Base-by-base conservation (phyloP, 2,888 invertebrate genomes). In the Hirudinaria manillensis region DNA sequence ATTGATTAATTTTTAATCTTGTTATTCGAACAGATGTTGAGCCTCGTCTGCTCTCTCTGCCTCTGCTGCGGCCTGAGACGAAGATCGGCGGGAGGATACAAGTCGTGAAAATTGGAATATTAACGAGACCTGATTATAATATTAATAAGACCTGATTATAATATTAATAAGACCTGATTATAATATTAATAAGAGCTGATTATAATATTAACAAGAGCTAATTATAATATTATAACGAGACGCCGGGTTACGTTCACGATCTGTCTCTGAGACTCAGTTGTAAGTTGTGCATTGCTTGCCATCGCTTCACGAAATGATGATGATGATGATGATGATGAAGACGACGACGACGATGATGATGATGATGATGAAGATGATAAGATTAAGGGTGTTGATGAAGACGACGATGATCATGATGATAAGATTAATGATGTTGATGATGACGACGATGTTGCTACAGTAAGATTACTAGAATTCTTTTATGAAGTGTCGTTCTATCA, bases 81-180 rank as follows among this genome's bases (percentile, higher is more conserved):
- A 36, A 70, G 76, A 32, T 76, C 78, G 13, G 77, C 77, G 10
- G 79, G 79, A 21, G 79, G 79, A 34, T 79, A 78, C 76, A 79
- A 78, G 70, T 77, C 72, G 29, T 78, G 55, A 77, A 16, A 16
- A n/a, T n/a, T n/a, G n/a, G n/a, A n/a, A n/a, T n/a, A n/a, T n/a
- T n/a, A n/a, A n/a, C n/a, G n/a, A n/a, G n/a, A n/a, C n/a, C n/a
- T n/a, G n/a, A n/a, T n/a, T n/a, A n/a, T n/a, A n/a, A n/a, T n/a
- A n/a, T n/a, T n/a, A n/a, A n/a, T n/a, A n/a, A n/a, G n/a, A n/a
- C n/a, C n/a, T n/a, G n/a, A n/a, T n/a, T n/a, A n/a, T n/a, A n/a
- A n/a, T n/a, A n/a, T n/a, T n/a, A n/a, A n/a, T n/a, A n/a, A n/a
- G n/a, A n/a, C n/a, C n/a, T n/a, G n/a, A n/a, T n/a, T n/a, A n/a